These are phyloP conservation scores for Cephonodes hylas DNA, from an alignment of 2,888 invertebrate genomes.

Conservation along the genomic window DNA sequence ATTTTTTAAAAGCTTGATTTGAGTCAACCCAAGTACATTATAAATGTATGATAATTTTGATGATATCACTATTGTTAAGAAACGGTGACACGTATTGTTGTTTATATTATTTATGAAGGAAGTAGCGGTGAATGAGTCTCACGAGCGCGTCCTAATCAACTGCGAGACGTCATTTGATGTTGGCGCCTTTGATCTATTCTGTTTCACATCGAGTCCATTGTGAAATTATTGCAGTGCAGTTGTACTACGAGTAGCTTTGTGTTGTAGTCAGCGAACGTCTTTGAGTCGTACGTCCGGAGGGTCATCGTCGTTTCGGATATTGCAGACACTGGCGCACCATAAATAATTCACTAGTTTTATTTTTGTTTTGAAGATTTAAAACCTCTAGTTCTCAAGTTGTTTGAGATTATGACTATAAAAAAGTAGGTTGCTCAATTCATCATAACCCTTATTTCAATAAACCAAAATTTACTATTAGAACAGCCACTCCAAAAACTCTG, in stretches of 20 bases:
- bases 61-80: neutral
- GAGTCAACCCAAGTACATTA: neutral
- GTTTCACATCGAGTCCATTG: neutral
- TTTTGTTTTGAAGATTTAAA: neutral
- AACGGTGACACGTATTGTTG: neutral
- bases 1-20: neutral
- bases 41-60: neutral
- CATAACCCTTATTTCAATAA: no score
- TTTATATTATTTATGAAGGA: conserved; percentile 4
- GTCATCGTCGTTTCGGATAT: neutral
- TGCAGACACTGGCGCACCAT: neutral
- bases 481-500: no score
- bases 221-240: neutral
- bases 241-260: neutral
- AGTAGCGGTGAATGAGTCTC: neutral
- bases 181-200: neutral
- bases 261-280: neutral
- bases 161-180: neutral
- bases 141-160: conserved; percentile 6
- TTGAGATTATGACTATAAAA: no score
- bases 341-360: neutral
- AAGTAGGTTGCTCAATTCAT: no score
- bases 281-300: neutral
- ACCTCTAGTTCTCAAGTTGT: no score
- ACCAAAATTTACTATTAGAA: no score